A percentile compares a stretch with the other conserved stretches of the same genome.
Conservation (phyloP, 2,113 vertebrate genomes). For the Notothenia rossii region DNA sequence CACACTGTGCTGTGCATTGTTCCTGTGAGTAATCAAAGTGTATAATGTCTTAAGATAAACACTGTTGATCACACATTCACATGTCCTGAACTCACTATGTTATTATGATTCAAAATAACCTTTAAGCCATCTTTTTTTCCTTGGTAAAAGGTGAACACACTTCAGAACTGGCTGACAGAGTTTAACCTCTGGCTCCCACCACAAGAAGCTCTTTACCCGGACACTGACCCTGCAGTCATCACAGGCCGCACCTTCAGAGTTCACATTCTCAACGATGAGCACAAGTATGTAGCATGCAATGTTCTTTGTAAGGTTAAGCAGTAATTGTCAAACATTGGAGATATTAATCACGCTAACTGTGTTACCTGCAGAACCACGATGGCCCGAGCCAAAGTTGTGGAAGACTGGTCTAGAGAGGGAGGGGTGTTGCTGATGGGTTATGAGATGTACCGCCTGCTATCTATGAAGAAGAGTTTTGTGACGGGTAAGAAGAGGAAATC, state of each 20-base stretch:
- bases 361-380: constrained; percentile 87
- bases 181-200: constrained; percentile 98
- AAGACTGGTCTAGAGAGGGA: constrained; percentile 93
- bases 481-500: constrained; percentile 96
- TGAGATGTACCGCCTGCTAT: constrained; percentile 98
- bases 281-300: constrained; percentile 88
- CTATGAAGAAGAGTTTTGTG: constrained; percentile 97
- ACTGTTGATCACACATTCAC: neutral
- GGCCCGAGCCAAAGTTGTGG: constrained; percentile 95
- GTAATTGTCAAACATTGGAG: neutral
- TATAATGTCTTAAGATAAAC: neutral
- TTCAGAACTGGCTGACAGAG: constrained; percentile 98
- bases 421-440: constrained; percentile 98
- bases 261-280: constrained; percentile 96
- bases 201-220: constrained; percentile 88
- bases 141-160: constrained; percentile 92
- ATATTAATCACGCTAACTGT: constrained; percentile 18
- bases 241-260: constrained; percentile 92
- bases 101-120: neutral
- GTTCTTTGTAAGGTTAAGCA: neutral
- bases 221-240: constrained; percentile 87
- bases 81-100: neutral
- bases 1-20: constrained; percentile 97
- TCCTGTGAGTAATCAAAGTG: constrained; percentile 88
- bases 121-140: neutral